Evolutionary conservation across 1,140 invertebrate species (phyloP).

Genomic region (Cydia pomonella): DNA sequence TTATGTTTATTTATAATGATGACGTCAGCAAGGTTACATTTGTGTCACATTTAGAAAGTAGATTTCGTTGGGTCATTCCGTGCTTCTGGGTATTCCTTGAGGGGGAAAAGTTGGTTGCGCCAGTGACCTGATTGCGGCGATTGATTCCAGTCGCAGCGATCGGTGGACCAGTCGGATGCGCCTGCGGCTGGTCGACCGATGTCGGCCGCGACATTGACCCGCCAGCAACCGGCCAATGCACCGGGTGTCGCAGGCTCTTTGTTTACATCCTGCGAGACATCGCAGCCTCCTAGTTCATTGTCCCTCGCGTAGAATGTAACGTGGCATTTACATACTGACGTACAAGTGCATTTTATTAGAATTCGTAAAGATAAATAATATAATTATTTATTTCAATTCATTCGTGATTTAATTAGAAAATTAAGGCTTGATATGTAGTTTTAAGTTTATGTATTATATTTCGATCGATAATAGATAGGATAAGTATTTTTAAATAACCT

Average conservation of each 20-base stretch:
- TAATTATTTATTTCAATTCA: no score
- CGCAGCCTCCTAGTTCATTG: constrained; percentile 46
- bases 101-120: constrained; percentile 47
- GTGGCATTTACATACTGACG: constrained; percentile 4
- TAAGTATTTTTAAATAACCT: no score
- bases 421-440: no score
- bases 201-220: constrained; percentile 76
- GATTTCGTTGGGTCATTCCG: constrained; percentile 23
- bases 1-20: constrained; percentile 17
- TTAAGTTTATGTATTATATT: no score
- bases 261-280: constrained; percentile 69
- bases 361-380: neutral
- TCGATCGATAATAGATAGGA: no score
- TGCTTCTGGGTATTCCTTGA: constrained; percentile 26
- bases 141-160: constrained; percentile 49
- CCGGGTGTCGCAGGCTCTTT: constrained; percentile 74
- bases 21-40: constrained; percentile 10
- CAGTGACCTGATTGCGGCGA: constrained; percentile 66
- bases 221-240: constrained; percentile 75
- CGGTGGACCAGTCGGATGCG: constrained; percentile 33
- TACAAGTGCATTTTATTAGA: neutral
- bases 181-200: constrained; percentile 52
- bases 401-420: no score
- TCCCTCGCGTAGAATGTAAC: constrained; percentile 36
- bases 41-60: constrained; percentile 29